Evolutionary conservation across 2,113 vertebrate species (phyloP).

Genomic region (Cyanoramphus novaezelandiae): DNA sequence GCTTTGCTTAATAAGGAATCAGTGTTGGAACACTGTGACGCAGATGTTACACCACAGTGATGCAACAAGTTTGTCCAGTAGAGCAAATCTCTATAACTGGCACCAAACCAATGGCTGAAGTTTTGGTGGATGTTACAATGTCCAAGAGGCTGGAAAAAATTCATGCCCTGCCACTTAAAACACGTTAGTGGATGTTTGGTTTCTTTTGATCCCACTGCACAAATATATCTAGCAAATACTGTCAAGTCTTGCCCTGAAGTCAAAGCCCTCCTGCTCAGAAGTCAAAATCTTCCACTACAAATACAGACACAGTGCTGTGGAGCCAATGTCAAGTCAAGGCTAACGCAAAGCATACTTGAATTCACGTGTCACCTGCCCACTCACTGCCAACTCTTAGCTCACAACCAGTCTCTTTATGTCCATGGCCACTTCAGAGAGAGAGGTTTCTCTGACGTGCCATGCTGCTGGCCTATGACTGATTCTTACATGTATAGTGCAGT

Average conservation of each 20-base stretch:
- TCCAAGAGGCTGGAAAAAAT: not conserved
- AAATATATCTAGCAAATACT: not conserved
- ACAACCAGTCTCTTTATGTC: not conserved
- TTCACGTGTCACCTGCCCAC: not conserved
- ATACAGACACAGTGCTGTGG: not conserved
- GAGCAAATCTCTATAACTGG: not conserved
- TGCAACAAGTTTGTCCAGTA: conserved; percentile 15
- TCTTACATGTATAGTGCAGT: not conserved
- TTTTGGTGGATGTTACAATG: not conserved
- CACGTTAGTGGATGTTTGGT: not conserved
- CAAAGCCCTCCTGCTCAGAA: not conserved
- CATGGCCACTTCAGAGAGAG: not conserved
- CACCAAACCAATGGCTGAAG: not conserved
- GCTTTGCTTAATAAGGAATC: not conserved
- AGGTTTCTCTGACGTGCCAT: not conserved
- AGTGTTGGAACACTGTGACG: not conserved
- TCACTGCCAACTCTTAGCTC: not conserved
- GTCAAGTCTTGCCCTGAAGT: not conserved
- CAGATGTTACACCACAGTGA: not conserved
- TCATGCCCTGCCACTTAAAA: not conserved
- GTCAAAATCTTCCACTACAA: not conserved
- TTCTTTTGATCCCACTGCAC: not conserved
- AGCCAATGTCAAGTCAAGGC: not conserved
- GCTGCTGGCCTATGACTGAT: not conserved
- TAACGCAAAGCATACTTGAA: not conserved